Percentiles rank a stretch among this genome's conserved stretches.
Conservation (phyloP, 2,888 invertebrate species). For the Pterobdella sp. region DNA sequence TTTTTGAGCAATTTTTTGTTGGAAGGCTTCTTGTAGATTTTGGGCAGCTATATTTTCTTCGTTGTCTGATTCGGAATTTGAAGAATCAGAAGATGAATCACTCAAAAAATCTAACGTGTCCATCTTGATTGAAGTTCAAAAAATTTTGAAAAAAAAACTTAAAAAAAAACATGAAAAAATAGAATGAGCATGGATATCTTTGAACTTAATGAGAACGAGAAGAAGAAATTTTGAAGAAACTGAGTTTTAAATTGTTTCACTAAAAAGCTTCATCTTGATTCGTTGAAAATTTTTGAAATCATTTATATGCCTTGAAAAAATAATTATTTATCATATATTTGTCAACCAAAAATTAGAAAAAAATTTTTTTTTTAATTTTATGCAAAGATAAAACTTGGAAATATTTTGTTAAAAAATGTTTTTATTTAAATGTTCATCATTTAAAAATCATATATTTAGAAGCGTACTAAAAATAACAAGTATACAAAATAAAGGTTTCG, state of each 20-base stretch:
- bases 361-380: too few species aligned
- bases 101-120: conserved; percentile 12
- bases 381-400: too few species aligned
- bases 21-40: conserved; percentile 6
- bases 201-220: too few species aligned
- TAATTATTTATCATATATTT: background rate
- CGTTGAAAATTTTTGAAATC: background rate
- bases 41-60: conserved; percentile 9
- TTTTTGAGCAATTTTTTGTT: conserved; percentile 15
- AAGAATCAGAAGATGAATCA: conserved; percentile 10
- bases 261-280: background rate
- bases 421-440: too few species aligned
- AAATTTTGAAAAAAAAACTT: background rate
- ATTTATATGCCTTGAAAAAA: background rate
- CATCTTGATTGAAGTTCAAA: background rate
- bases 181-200: too few species aligned
- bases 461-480: too few species aligned
- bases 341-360: too few species aligned
- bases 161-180: background rate
- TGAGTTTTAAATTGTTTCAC: background rate
- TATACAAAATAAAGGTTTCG: too few species aligned
- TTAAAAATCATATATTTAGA: too few species aligned
- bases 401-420: too few species aligned
- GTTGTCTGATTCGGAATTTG: conserved; percentile 6
- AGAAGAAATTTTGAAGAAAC: background rate